Evolutionary conservation across 1,140 invertebrate genomes (phyloP).

Genomic region (Coenobita brevimanus): DNA sequence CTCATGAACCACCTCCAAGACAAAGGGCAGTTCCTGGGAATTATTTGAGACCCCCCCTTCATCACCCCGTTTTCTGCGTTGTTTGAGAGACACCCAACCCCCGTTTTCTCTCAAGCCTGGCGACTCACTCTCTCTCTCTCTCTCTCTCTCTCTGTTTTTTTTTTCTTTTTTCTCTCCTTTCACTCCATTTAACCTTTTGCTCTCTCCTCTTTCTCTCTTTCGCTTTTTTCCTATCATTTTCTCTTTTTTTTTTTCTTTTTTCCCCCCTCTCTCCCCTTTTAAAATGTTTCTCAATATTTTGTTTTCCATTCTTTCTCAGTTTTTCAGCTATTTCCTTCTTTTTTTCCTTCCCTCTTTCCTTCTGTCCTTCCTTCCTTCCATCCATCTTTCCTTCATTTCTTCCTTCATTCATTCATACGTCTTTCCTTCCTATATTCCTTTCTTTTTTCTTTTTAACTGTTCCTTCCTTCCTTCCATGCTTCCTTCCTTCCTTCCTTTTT

Average conservation of each 20-base stretch:
- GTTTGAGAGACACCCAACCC: too few species aligned
- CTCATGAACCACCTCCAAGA: too few species aligned
- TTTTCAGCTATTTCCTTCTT: background rate
- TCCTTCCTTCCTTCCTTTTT: too few species aligned
- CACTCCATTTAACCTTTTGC: too few species aligned
- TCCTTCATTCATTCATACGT: background rate
- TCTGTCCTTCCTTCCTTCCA: background rate
- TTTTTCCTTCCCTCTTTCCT: too few species aligned
- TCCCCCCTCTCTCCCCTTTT: background rate
- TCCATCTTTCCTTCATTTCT: background rate
- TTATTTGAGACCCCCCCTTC: background rate
- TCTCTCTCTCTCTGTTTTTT: too few species aligned
- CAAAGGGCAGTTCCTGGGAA: too few species aligned
- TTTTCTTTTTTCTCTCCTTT: background rate
- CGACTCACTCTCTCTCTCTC: background rate
- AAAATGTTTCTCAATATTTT: background rate
- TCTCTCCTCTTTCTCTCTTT: too few species aligned
- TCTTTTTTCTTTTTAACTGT: background rate
- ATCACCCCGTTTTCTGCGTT: background rate
- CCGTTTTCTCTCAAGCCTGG: background rate
- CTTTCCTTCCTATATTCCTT: background rate
- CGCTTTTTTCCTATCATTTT: too few species aligned
- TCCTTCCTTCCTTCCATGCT: too few species aligned
- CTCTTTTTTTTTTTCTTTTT: background rate
- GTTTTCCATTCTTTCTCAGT: background rate